A percentile compares a stretch with the other conserved stretches of the same genome.
Conservation (phyloP, 2,888 invertebrate genomes). For the Phoenoteleia sp. region DNA sequence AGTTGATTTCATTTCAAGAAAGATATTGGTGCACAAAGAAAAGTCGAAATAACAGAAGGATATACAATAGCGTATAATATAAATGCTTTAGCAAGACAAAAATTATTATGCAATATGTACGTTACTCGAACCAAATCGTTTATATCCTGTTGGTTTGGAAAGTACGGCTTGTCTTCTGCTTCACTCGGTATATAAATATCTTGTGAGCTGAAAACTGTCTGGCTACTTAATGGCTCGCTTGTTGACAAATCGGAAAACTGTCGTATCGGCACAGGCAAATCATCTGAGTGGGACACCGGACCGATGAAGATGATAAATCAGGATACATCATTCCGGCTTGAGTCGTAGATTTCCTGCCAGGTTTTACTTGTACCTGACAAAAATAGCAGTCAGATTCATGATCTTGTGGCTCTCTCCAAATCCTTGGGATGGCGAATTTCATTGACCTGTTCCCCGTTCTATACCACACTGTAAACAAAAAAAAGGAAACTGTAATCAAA, state of each 20-base stretch:
- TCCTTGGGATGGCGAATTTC: conserved; percentile 27
- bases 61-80: no score
- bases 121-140: conserved; percentile 26
- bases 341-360: neutral
- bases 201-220: conserved; percentile 7
- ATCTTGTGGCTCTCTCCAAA: conserved; percentile 31
- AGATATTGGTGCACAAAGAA: no score
- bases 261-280: conserved; percentile 14
- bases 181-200: conserved; percentile 1
- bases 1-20: no score
- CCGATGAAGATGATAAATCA: conserved; percentile 39
- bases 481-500: neutral
- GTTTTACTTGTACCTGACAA: neutral
- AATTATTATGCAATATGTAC: no score
- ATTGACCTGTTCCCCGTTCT: neutral
- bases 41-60: no score
- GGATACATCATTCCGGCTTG: neutral
- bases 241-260: conserved; percentile 14
- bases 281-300: conserved; percentile 8
- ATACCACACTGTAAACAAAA: conserved; percentile 4
- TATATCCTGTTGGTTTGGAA: conserved; percentile 21
- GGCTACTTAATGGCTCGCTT: conserved; percentile 17
- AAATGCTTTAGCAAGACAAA: no score
- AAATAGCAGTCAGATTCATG: conserved; percentile 13
- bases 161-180: conserved; percentile 12